Conservation (phyloP, 2,888 invertebrate genomes). For the Caenorhabditis angaria region DNA sequence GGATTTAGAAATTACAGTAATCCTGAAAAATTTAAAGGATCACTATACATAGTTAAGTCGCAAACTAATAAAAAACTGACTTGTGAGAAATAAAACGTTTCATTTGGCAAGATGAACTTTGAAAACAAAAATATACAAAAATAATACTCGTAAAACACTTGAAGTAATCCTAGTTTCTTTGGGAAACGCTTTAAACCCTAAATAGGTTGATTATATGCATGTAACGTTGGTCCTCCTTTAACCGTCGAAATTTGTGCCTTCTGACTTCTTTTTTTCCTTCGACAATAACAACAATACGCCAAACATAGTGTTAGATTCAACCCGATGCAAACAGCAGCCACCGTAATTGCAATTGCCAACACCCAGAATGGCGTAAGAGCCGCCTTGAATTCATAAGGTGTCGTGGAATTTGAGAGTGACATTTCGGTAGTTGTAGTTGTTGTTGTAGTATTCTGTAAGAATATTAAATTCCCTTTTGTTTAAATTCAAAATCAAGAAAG, state of each 20-base stretch:
- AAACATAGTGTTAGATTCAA: slow-evolving; percentile 58
- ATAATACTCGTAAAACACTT: too few relatives aligned
- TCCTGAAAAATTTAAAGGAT: too few relatives aligned
- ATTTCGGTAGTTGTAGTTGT: not conserved
- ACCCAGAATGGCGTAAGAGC: slow-evolving; percentile 62
- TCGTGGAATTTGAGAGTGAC: slow-evolving; percentile 8
- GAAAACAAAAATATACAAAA: too few relatives aligned
- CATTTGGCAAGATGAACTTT: too few relatives aligned
- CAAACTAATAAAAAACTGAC: too few relatives aligned
- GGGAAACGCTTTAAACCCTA: too few relatives aligned
- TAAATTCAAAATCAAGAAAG: too few relatives aligned
- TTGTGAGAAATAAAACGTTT: too few relatives aligned
- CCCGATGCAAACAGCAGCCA: slow-evolving; percentile 65
- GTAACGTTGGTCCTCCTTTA: slow-evolving; percentile 62
- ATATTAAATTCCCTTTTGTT: too few relatives aligned
- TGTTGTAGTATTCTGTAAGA: slow-evolving; percentile 33
- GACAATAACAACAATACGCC: slow-evolving; percentile 63
- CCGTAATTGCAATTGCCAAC: slow-evolving; percentile 63
- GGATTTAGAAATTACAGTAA: too few relatives aligned
- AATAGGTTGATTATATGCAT: slow-evolving; percentile 58
- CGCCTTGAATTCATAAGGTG: slow-evolving; percentile 17
- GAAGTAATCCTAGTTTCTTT: too few relatives aligned
- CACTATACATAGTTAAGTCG: too few relatives aligned
- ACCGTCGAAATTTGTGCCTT: slow-evolving; percentile 59
- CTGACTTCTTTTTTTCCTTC: slow-evolving; percentile 58